Percentiles rank a stretch among this genome's conserved stretches.
phyloP scores from a whole-genome alignment of 1,140 invertebrate genomes.

The Zeugodacus cucurbitae region DNA sequence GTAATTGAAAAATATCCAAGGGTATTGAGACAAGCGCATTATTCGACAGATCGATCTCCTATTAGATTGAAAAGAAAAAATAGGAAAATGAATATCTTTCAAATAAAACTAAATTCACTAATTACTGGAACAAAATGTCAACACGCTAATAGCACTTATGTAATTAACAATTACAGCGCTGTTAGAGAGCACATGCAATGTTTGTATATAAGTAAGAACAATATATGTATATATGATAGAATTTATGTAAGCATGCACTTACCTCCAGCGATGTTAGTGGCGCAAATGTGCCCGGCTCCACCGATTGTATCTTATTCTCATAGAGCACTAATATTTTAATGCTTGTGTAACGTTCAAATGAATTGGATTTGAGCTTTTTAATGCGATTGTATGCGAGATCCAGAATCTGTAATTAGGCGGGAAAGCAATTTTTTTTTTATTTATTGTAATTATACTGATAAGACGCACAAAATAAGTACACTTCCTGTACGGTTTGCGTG shows the following conservation, averaged over 20 bases:
- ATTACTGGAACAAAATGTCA: conserved; percentile 46
- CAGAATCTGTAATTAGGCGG: conserved; percentile 69
- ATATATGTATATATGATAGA: not conserved
- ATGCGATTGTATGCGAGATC: conserved; percentile 74
- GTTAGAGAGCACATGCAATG: not conserved
- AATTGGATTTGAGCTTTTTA: conserved; percentile 68
- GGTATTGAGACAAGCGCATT: conserved; percentile 71
- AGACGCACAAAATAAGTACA: not conserved
- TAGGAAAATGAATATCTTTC: not conserved
- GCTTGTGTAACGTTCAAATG: conserved; percentile 69
- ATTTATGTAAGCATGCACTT: conserved; percentile 33
- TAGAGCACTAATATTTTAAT: conserved; percentile 71
- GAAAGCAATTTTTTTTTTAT: not conserved
- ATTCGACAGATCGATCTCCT: conserved; percentile 71
- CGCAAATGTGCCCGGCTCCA: conserved; percentile 70
- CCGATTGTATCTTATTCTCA: conserved; percentile 72
- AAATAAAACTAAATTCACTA: conserved; percentile 41
- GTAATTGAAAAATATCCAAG: conserved; percentile 69
- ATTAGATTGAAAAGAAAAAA: conserved; percentile 20
- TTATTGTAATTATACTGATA: not conserved
- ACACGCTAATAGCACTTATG: not conserved
- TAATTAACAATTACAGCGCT: not conserved
- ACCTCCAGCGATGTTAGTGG: conserved; percentile 67
- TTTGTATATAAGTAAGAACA: not conserved
- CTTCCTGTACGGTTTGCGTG: not conserved